Evolutionary conservation across 2,888 invertebrate genomes (phyloP).

Genomic region (Rhabditoides inermis): DNA sequence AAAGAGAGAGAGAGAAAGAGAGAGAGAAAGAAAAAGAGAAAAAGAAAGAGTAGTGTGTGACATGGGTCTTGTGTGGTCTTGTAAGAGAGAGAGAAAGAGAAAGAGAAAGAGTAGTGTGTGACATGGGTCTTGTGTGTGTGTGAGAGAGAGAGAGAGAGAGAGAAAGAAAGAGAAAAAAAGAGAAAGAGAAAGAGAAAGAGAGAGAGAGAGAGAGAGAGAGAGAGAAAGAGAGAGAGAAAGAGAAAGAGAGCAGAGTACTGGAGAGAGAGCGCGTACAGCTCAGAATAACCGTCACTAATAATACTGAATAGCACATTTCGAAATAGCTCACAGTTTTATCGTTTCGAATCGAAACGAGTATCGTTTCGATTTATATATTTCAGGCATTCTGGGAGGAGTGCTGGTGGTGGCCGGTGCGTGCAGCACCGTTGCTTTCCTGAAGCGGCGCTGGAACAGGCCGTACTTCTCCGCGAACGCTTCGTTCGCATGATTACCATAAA

Average conservation of each 20-base stretch:
- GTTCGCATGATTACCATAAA: no score
- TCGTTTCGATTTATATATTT: no score
- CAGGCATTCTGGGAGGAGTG: no score
- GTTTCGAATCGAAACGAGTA: no score
- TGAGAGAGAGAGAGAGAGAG: not conserved
- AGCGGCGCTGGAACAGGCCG: no score
- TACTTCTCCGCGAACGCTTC: no score
- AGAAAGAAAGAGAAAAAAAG: not conserved
- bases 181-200: not conserved
- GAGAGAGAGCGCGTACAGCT: constrained; percentile 3
- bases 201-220: not conserved
- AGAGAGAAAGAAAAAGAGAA: constrained; percentile 1
- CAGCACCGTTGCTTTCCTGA: no score
- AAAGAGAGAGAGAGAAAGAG: not conserved
- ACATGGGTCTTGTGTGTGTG: not conserved
- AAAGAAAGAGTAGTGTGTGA: not conserved
- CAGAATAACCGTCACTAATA: no score
- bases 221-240: constrained; percentile 6
- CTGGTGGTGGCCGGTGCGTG: no score
- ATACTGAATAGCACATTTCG: no score
- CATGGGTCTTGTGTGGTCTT: not conserved
- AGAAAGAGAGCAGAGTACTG: constrained; percentile 2
- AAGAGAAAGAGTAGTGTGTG: not conserved
- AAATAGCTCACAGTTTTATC: no score
- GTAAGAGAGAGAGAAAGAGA: constrained; percentile 4